Conservation (phyloP, 2,113 vertebrate species). For the Heterotilapia buettikoferi region DNA sequence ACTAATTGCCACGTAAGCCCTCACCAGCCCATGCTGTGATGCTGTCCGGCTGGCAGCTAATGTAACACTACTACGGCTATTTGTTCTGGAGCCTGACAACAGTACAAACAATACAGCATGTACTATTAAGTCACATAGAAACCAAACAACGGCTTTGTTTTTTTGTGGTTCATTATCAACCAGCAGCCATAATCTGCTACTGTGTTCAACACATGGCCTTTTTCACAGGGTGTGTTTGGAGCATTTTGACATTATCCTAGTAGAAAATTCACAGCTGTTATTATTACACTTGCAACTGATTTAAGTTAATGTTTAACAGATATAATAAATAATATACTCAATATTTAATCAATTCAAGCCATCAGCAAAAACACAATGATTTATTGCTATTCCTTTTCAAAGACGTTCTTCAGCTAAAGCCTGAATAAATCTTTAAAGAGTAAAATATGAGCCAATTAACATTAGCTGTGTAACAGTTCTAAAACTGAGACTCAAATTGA, state of each 20-base stretch:
- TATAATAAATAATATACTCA: neutral
- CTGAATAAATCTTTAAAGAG: neutral
- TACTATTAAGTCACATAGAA: neutral
- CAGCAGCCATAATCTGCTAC: neutral
- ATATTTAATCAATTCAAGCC: neutral
- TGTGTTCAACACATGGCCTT: neutral
- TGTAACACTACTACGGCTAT: neutral
- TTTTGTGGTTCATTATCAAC: neutral
- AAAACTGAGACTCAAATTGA: neutral
- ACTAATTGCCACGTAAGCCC: neutral
- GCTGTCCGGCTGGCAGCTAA: neutral
- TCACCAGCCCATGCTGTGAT: neutral
- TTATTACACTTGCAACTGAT: neutral
- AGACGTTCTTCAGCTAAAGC: neutral
- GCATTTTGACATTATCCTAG: neutral
- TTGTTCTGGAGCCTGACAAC: neutral
- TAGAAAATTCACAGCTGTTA: neutral
- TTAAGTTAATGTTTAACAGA: neutral
- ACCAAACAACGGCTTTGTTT: neutral
- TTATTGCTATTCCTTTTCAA: neutral
- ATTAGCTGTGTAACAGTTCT: neutral
- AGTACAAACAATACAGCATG: neutral
- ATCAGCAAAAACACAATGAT: neutral
- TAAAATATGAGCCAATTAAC: neutral
- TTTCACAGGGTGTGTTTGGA: neutral